Evolutionary conservation across 2,888 invertebrate genomes (phyloP).

Genomic region (Leptopilina drosophilae): DNA sequence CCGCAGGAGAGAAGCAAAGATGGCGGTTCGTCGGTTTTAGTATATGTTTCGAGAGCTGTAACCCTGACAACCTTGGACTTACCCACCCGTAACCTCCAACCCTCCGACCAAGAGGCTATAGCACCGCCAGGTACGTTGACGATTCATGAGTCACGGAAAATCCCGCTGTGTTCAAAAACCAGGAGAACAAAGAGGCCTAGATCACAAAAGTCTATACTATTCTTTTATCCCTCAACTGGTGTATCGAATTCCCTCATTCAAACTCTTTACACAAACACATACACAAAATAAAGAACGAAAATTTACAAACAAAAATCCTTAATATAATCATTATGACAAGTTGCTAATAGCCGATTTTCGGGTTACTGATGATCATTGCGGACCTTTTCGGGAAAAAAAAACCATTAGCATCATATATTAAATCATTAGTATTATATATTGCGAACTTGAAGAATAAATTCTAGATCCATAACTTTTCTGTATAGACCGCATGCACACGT

Average conservation of each 20-base stretch:
- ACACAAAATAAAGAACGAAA: too few species aligned
- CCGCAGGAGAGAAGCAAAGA: constrained; percentile 62
- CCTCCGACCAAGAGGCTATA: constrained; percentile 55
- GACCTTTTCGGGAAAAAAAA: too few species aligned
- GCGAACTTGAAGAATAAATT: too few species aligned
- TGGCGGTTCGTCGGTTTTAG: constrained; percentile 64
- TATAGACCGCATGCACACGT: too few species aligned
- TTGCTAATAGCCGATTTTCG: too few species aligned
- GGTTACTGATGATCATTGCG: too few species aligned
- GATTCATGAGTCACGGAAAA: constrained; percentile 4
- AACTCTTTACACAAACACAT: too few species aligned
- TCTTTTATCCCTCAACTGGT: neutral
- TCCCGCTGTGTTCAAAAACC: neutral
- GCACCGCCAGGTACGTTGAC: constrained; percentile 14
- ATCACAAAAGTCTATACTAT: constrained; percentile 1
- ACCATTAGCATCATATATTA: too few species aligned
- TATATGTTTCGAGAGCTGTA: constrained; percentile 76
- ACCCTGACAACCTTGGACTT: constrained; percentile 76
- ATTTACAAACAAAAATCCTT: too few species aligned
- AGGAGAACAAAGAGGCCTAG: neutral
- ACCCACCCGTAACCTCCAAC: constrained; percentile 70
- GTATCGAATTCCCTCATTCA: neutral
- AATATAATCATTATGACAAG: too few species aligned
- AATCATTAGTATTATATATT: too few species aligned
- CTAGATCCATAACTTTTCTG: neutral